Evolutionary conservation across 2,888 invertebrate species (phyloP), one percentile per base, ranked within the genome.

Genomic region (Macroteleia sp.): DNA sequence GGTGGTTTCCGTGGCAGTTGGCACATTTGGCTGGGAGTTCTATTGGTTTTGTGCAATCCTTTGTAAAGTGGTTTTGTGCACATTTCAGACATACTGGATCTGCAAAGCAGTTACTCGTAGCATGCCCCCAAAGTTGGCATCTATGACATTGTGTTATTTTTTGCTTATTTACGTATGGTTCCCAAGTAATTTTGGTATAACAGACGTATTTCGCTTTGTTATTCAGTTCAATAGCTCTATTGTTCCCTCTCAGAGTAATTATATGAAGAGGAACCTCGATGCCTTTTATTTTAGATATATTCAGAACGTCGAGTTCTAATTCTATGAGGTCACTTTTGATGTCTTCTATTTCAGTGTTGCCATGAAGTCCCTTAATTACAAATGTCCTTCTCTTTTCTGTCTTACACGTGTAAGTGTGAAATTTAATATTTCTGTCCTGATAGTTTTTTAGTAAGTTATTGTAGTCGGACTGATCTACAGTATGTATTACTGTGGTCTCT

Each of bases 81-180:
- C 84, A 85, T 70, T 86, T 86, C 3, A 86, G 30, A 56, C 85
- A 87, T 9, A 56, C 80, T 1, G 83, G 80, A n/a, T 73, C 42
- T 5, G 70, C 82, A 16, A 46, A 71, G 36, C 86, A 86, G 34
- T 84, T 82, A 4, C 59, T 22, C 0, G 84, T 82, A 2, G 85
- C 83, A 61, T 87, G 87, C 1, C n/a, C 85, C 85, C 83, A 86
- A n/a, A 64, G 52, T 69, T 88, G 86, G 34, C 86, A 88, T 10
- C 10, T 42, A n/a, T 42, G 19, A 19, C 41, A 42, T 19, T 42
- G 41, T 5, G 80, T 80, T 1, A 84, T 59, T 62, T 67, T 70
- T 52, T 70, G 81, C 19, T 84, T 82, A 12, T n/a, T 42, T 3
- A 20, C 10, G 10, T 42, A 42, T 10, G 2, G 61, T 61, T 81